Evolutionary conservation across 1,140 invertebrate genomes (phyloP), one percentile per base, ranked within the genome.

Genomic region (Ridgeia piscesae): DNA sequence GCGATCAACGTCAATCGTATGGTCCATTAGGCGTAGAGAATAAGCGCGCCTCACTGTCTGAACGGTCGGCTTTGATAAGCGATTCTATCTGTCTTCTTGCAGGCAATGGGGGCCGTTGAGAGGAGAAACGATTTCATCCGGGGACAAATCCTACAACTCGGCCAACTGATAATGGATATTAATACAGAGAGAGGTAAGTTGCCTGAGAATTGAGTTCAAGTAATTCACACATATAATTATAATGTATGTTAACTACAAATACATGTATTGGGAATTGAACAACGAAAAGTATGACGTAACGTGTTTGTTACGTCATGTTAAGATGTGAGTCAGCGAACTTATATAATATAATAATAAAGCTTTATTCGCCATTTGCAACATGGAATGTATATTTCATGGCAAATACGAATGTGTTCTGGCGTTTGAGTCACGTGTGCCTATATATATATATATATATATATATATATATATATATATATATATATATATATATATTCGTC

Each of bases 141-240:
- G 35, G 34, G 35, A 42, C 89, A 90, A n/a, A 90, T 90, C 11
- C n/a, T 90, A 42, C 89, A 90, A 34, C 89, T 90, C 89, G 89
- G 89, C 31, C 34, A 90, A 90, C 17, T 42, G 14, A 90, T 90
- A 34, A 90, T 90, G 34, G 89, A 90, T 90, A 35, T 90, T 42
- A 90, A 90, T 42, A 90, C 89, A 90, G 89, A 90, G 33, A 90
- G 89, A 42, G 89, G 89, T 90, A n/a, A 34, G 89, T 90, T 9
- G 17, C 2, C 17, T 9, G 21, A 33, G 34, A 90, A 31, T n/a
- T 42, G 4, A 90, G 34, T 27, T 35, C 34, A 33, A 27, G 4
- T 21, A 90, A 21, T 35, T 35, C 89, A 89, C 34, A 35, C 21
- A 90, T 33, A n/a, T 77, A n/a, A n/a, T n/a, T n/a, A 21, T 77